phyloP scores from a whole-genome alignment of 2,888 invertebrate genomes.

The Oscheius sp. region DNA sequence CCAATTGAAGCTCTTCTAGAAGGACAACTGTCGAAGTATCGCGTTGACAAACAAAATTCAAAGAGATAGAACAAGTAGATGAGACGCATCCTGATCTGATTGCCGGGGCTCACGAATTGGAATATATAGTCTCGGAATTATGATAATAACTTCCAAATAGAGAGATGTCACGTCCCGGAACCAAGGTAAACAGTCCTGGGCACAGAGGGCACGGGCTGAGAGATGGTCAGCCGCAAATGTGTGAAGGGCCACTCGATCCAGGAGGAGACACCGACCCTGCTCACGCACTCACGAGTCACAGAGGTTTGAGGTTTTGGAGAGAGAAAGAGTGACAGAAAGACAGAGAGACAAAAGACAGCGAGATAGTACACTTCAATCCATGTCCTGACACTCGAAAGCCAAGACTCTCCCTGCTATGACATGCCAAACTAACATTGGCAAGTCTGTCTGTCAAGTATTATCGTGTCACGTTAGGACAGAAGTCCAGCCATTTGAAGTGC shows the following conservation, averaged over 20 bases:
- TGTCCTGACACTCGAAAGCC: no score
- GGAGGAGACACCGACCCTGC: constrained; percentile 19
- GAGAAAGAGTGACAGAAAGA: no score
- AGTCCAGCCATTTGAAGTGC: no score
- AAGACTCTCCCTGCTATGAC: no score
- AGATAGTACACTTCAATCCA: no score
- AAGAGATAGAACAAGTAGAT: neutral
- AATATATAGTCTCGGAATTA: constrained; percentile 12
- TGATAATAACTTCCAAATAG: constrained; percentile 30
- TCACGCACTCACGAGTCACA: constrained; percentile 29
- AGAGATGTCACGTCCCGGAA: constrained; percentile 23
- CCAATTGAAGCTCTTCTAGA: constrained; percentile 57
- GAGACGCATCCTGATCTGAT: neutral
- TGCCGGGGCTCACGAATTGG: constrained; percentile 14
- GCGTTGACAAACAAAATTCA: constrained; percentile 8
- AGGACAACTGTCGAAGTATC: constrained; percentile 62
- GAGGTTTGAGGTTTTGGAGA: no score
- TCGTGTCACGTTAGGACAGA: no score
- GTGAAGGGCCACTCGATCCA: constrained; percentile 35
- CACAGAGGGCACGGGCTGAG: neutral
- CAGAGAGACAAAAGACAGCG: no score
- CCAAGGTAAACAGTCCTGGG: constrained; percentile 17
- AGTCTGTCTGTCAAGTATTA: no score
- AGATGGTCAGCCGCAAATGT: constrained; percentile 1
- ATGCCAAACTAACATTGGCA: no score